Percentiles rank a stretch among this genome's conserved stretches.
phyloP scores from a whole-genome alignment of 1,140 invertebrate genomes.

The Drosophila melanogaster region Release_6_plus_ISO1_MT NC_004354.4:10299501-10300000 shows the following conservation, averaged over 20 bases:
- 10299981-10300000: slow-evolving; percentile 25
- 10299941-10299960: slow-evolving; percentile 41
- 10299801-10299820: slow-evolving; percentile 11
- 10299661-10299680: slow-evolving; percentile 45
- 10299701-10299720: slow-evolving; percentile 8
- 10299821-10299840: slow-evolving; percentile 19
- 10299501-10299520: too few species aligned
- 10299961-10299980: slow-evolving; percentile 46
- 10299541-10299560: not conserved
- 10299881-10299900: not conserved
- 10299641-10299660: slow-evolving; percentile 34
- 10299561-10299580: slow-evolving; percentile 62
- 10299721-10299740: slow-evolving; percentile 8
- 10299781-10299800: not conserved
- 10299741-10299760: not conserved
- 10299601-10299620: slow-evolving; percentile 41
- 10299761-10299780: too few species aligned
- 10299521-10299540: too few species aligned
- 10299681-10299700: slow-evolving; percentile 16
- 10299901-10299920: slow-evolving; percentile 59
- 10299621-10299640: not conserved
- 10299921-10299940: slow-evolving; percentile 47
- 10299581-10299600: slow-evolving; percentile 69
- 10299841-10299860: slow-evolving; percentile 3
- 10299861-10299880: not conserved